Conservation (phyloP, 2,888 invertebrate genomes). For the Drosophila paucipuncta region DNA sequence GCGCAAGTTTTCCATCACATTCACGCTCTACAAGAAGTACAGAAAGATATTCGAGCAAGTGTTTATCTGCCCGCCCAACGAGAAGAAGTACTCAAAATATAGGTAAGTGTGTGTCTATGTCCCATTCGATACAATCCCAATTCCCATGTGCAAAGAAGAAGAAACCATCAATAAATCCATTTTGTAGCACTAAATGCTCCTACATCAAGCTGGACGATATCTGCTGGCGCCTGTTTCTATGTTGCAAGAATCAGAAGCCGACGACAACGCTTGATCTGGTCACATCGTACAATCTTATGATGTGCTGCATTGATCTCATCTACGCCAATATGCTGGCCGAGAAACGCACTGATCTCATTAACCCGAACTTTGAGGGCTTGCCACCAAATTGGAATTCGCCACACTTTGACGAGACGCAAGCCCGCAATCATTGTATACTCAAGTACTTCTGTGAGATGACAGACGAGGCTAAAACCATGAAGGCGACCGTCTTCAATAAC, state of each 20-base stretch:
- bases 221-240: conserved; percentile 96
- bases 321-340: conserved; percentile 94
- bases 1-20: conserved; percentile 96
- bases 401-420: conserved; percentile 84
- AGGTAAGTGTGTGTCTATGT: conserved; percentile 65
- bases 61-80: conserved; percentile 88
- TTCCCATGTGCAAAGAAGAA: not conserved
- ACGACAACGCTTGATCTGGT: conserved; percentile 96
- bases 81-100: conserved; percentile 83
- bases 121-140: not conserved
- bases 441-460: conserved; percentile 92
- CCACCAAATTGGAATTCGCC: conserved; percentile 89
- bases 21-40: conserved; percentile 96
- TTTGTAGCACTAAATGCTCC: conserved; percentile 87
- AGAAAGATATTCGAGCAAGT: conserved; percentile 94
- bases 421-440: conserved; percentile 93
- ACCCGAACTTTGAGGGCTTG: conserved; percentile 92
- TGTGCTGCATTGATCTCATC: conserved; percentile 96
- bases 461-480: conserved; percentile 95
- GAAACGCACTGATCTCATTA: conserved; percentile 93
- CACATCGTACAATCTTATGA: conserved; percentile 95
- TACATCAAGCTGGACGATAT: conserved; percentile 95
- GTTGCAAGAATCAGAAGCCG: conserved; percentile 94
- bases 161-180: not conserved
- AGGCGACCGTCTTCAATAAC: conserved; percentile 94